These are phyloP conservation scores for Arvicanthis niloticus DNA, from an alignment of 2,113 vertebrate species.

Conservation along the genomic window DNA sequence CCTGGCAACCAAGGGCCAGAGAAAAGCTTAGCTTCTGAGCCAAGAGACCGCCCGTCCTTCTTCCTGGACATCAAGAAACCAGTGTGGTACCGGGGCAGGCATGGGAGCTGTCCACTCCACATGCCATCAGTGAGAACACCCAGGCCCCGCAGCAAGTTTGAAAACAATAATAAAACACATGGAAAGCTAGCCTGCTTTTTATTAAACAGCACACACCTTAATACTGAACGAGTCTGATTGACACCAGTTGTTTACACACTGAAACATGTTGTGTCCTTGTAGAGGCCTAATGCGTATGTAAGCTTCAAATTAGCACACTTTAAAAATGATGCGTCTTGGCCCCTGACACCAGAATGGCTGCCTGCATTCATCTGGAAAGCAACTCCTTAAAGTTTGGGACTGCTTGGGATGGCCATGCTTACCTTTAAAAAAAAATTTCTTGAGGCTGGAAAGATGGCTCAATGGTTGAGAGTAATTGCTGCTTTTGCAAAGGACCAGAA, in stretches of 20 bases:
- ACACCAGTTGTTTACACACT: background rate
- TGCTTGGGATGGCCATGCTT: background rate
- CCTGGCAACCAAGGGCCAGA: background rate
- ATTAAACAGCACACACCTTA: background rate
- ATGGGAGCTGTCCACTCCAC: background rate
- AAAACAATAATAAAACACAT: background rate
- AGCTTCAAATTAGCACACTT: background rate
- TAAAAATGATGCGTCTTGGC: background rate
- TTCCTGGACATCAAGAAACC: background rate
- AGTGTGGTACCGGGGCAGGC: fast-evolving
- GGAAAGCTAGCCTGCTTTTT: background rate
- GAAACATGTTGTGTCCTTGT: background rate
- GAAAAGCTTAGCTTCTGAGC: background rate
- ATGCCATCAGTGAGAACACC: fast-evolving
- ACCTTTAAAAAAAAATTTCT: background rate
- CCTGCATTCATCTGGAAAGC: background rate
- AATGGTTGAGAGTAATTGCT: too few species aligned
- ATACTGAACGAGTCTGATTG: background rate
- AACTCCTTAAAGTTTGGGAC: background rate
- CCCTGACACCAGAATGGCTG: fast-evolving
- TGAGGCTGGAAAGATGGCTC: background rate
- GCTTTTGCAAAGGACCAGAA: background rate
- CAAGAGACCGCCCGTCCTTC: background rate
- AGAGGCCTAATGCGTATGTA: background rate
- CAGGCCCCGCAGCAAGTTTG: background rate